Evolutionary conservation across 2,888 invertebrate species (phyloP).

Genomic region (Drosophila melanocephala): DNA sequence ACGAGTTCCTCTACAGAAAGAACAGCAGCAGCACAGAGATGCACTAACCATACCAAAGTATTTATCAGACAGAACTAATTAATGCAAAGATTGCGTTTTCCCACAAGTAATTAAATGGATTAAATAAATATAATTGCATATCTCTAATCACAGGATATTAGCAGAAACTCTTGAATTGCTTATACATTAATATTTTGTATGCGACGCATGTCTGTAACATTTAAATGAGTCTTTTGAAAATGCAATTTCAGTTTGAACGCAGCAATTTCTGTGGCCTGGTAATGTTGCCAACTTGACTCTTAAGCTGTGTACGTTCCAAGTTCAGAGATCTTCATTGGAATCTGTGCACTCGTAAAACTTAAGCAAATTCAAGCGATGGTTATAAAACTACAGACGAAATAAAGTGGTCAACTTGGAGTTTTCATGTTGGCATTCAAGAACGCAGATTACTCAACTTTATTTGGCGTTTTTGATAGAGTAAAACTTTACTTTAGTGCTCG

Average conservation of each 20-base stretch:
- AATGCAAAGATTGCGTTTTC: not conserved
- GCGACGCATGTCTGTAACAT: constrained; percentile 14
- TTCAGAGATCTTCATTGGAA: constrained; percentile 38
- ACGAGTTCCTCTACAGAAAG: not conserved
- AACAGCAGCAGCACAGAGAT: not conserved
- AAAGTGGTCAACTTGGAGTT: constrained; percentile 62
- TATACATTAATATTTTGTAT: constrained; percentile 18
- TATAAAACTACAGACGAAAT: constrained; percentile 50
- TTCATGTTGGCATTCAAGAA: constrained; percentile 41
- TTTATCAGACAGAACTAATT: not conserved
- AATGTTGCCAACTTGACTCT: constrained; percentile 18
- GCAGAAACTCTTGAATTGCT: not conserved
- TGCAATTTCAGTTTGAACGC: constrained; percentile 30
- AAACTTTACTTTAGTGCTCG: not conserved
- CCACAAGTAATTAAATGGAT: not conserved
- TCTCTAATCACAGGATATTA: not conserved
- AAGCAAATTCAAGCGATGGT: constrained; percentile 40
- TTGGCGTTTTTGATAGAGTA: not conserved
- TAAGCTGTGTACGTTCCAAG: constrained; percentile 28
- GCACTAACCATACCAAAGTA: not conserved
- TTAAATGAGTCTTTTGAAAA: constrained; percentile 12
- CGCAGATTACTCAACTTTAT: constrained; percentile 9
- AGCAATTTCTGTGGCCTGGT: constrained; percentile 15
- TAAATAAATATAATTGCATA: not conserved
- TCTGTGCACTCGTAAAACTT: constrained; percentile 61